A percentile compares a stretch with the other conserved stretches of the same genome.
phyloP scores from a whole-genome alignment of 2,888 invertebrate species.

The Drosophila mettleri region DNA sequence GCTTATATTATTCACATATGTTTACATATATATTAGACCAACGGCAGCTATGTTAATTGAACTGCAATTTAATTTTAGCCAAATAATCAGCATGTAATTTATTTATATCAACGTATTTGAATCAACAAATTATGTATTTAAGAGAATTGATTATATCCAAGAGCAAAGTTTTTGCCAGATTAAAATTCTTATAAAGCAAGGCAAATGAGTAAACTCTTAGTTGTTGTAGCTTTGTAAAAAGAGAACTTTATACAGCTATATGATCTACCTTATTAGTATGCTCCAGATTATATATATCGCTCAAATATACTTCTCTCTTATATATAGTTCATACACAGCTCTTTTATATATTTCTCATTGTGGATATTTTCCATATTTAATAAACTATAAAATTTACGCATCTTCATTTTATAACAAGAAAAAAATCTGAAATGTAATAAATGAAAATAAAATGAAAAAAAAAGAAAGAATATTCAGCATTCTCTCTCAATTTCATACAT shows the following conservation, averaged over 20 bases:
- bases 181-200: not conserved
- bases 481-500: not conserved
- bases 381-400: not conserved
- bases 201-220: too few relatives aligned
- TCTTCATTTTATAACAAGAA: not conserved
- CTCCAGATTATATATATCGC: too few relatives aligned
- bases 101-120: not conserved
- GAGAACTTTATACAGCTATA: too few relatives aligned
- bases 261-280: too few relatives aligned
- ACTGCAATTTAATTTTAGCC: slow-evolving; percentile 1
- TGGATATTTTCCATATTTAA: not conserved
- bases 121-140: not conserved
- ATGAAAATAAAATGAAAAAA: not conserved
- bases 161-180: not conserved
- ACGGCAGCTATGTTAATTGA: not conserved
- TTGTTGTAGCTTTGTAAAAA: too few relatives aligned
- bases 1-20: too few relatives aligned
- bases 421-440: not conserved
- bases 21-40: not conserved
- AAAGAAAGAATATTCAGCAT: not conserved
- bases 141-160: not conserved
- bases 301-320: too few relatives aligned
- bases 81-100: not conserved
- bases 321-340: too few relatives aligned
- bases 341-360: too few relatives aligned